Evolutionary conservation across 2,888 invertebrate genomes (phyloP), one percentile per base, ranked within the genome.

Genomic region (Drosophila merina): DNA sequence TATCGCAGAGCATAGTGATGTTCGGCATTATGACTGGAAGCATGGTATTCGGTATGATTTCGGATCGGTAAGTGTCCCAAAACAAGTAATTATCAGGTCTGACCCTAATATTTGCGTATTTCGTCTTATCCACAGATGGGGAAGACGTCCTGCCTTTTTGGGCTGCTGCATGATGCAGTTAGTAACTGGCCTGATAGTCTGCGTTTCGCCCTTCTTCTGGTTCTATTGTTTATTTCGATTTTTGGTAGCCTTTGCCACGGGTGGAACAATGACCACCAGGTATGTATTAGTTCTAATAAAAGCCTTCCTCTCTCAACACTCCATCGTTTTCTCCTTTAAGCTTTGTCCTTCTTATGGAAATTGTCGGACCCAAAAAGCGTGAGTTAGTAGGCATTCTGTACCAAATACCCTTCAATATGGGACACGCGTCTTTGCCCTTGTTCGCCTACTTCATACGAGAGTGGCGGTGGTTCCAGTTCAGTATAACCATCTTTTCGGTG

Each of bases 1-100:
- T 96, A n/a, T 95, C 95, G 0, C 96, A 96, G 89, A 95, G 95
- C 5, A 92, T 95, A 57, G 95, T 96, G 73, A 96, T 96, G 96
- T 91, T 95, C 47, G 96, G 96, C 4, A 94, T 96, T 67, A 93
- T 96, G 68, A 92, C 95, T 51, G 96, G 96, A 50, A 96, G 95
- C 85, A 93, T 96, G 91, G 80, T 94, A 55, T 96, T 96, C 89
- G 96, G 96, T 63, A 93, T 94, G 90, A 91, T 95, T 25, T 94
- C 96, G n/a, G 96, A 96, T 92, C 95, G 94, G 96, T 96, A 89
- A 92, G 92, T 0, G 12, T 81, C 2, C 1, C 10, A 5, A 4
- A 26, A 2, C 20, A 4, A 30, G 20, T 20, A 20, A 20, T 20
- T 20, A 20, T 20, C 20, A 20, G 20, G 20, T 20, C 20, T 20